Evolutionary conservation across 2,113 vertebrate genomes (phyloP).

Genomic region (Periophthalmodon schlosseri): DNA sequence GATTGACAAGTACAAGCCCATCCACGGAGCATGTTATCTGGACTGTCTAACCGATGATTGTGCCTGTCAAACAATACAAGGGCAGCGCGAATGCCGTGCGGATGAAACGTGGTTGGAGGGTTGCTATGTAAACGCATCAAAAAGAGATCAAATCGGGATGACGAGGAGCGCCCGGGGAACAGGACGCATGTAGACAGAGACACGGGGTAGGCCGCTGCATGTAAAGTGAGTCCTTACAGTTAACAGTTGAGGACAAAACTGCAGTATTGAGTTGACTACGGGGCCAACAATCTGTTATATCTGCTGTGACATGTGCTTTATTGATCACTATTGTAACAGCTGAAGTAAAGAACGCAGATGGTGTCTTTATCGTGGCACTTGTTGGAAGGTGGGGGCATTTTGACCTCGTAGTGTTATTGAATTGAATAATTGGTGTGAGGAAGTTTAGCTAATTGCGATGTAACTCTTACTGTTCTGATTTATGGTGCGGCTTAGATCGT

Average conservation of each 20-base stretch:
- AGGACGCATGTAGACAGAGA: background rate
- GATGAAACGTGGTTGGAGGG: background rate
- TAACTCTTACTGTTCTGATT: too few relatives aligned
- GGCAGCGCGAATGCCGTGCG: background rate
- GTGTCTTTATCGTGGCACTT: background rate
- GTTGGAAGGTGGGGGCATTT: too few relatives aligned
- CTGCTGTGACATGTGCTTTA: background rate
- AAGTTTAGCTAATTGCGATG: too few relatives aligned
- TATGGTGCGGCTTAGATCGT: too few relatives aligned
- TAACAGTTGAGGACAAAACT: background rate
- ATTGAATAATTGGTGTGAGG: too few relatives aligned
- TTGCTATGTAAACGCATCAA: background rate
- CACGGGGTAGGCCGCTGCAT: background rate
- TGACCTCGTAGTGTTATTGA: too few relatives aligned
- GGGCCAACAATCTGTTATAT: background rate
- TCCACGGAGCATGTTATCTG: background rate
- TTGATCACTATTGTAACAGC: background rate
- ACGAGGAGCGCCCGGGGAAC: background rate
- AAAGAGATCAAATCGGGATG: conserved; percentile 2
- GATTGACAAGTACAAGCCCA: background rate
- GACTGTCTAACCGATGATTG: background rate
- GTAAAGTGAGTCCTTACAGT: conserved; percentile 2
- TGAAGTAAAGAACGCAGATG: too few relatives aligned
- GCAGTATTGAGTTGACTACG: too few relatives aligned
- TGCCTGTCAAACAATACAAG: conserved; percentile 1